These are phyloP conservation scores for Uloborus diversus DNA, from an alignment of 1,140 invertebrate genomes.

Conservation along the genomic window DNA sequence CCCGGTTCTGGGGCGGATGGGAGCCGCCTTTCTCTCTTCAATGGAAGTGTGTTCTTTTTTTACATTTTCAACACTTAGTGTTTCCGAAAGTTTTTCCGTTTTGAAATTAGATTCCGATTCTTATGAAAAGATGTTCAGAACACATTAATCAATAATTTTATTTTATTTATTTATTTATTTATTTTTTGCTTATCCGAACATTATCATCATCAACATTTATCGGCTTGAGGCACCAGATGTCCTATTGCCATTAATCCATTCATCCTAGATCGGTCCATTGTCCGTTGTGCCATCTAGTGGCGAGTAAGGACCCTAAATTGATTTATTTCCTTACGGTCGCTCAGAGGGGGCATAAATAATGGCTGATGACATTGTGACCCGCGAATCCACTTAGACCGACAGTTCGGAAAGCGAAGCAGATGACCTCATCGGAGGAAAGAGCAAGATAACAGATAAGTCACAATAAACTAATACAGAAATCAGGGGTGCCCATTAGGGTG, in stretches of 20 bases:
- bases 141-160: background rate
- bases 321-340: background rate
- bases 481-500: too few relatives aligned
- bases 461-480: too few relatives aligned
- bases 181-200: too few relatives aligned
- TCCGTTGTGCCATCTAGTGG: background rate
- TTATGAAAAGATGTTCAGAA: background rate
- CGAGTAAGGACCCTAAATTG: background rate
- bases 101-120: too few relatives aligned
- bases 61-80: too few relatives aligned
- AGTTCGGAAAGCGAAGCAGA: background rate
- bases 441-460: too few relatives aligned
- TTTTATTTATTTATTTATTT: too few relatives aligned
- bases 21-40: too few relatives aligned
- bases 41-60: too few relatives aligned
- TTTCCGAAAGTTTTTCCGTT: too few relatives aligned
- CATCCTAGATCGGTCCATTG: background rate
- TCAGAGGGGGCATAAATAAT: background rate
- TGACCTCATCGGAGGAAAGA: background rate
- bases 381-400: background rate
- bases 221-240: background rate
- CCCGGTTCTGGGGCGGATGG: too few relatives aligned
- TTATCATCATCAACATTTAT: background rate
- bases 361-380: background rate
- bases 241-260: slow-evolving; percentile 1